Base-by-base conservation (phyloP, 2,113 vertebrate species). In the Cisticola juncidis region DNA sequence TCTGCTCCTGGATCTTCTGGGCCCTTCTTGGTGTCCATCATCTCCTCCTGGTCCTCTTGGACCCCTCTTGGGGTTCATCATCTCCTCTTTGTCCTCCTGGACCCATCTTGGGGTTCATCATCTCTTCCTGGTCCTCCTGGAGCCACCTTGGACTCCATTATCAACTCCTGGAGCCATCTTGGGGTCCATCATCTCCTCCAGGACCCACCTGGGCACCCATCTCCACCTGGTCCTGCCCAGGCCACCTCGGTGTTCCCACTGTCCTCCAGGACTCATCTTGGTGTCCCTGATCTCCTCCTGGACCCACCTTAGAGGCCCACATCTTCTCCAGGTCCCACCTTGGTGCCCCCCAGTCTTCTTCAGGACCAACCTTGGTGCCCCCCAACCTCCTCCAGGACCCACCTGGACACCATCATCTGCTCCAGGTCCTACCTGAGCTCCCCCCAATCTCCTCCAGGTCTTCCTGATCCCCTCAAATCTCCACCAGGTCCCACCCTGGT, bases 61-160 rank as follows among this genome's bases (percentile, higher is more conserved):
- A 8, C 10, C 7, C 23, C 20, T 31, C 36, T 15, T 20, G 17
- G 7, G 11, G 3, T 13, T 22, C 50, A 42, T 2, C 7, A 51
- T 13, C 22, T 9, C 7, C 28, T 71, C 4, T 15, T 42, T 22
- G 7, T 12, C 6, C 36, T 53, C 7, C 24, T 20, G 25, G 4
- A 12, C 14, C 5, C 38, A 44, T 29, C 38, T 18, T 14, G 17
- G 14, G 0, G 5, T 7, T 9, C 44, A 26, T 7, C 5, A 50
- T 36, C n/a, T 14, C 6, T 14, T 33, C 23, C 23, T 25, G 31
- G 4, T 57, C 4, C 33, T 57, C 6, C 29, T 15, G 33, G 4
- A 17, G 4, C 14, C 21, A 47, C 35, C 64, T 19, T 26, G 23
- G 44, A 3, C 21, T 33, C 14, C 64, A 62, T 26, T 11, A 47